Conservation (phyloP, 2,113 vertebrate genomes). For the Terrapene triunguis region DNA sequence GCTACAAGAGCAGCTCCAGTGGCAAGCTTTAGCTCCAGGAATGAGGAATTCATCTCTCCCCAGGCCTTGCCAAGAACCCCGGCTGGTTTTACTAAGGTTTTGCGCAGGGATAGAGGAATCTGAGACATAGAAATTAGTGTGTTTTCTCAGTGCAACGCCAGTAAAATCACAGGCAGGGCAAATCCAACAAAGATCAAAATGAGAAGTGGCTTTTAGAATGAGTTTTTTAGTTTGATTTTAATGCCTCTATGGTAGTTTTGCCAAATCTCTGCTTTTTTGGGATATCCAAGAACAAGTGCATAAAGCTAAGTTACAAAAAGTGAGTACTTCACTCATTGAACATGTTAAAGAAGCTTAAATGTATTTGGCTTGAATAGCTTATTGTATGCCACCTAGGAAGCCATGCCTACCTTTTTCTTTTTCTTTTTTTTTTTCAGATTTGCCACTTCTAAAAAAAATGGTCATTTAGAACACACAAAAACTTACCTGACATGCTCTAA, state of each 20-base stretch:
- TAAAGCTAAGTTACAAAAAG: not conserved
- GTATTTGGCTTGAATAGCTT: not conserved
- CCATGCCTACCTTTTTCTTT: not conserved
- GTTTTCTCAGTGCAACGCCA: not conserved
- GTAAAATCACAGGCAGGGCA: not conserved
- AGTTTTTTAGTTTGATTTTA: not conserved
- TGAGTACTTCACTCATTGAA: not conserved
- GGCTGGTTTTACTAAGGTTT: not conserved
- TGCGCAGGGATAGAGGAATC: not conserved
- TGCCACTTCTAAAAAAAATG: not conserved
- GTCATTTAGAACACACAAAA: not conserved
- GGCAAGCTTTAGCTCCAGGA: not conserved
- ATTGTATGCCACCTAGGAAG: not conserved
- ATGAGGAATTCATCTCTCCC: not conserved
- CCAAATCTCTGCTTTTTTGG: not conserved
- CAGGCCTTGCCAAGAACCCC: not conserved
- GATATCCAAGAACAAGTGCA: not conserved
- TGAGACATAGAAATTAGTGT: not conserved
- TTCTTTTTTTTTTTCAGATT: not conserved
- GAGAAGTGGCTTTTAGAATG: not conserved
- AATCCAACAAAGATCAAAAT: not conserved
- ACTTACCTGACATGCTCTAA: not conserved
- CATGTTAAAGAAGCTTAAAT: not conserved
- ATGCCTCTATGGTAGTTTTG: not conserved
- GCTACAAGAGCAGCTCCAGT: not conserved